Base-by-base conservation (phyloP, 2,113 vertebrate genomes). In the Microcebus tavaratra region DNA sequence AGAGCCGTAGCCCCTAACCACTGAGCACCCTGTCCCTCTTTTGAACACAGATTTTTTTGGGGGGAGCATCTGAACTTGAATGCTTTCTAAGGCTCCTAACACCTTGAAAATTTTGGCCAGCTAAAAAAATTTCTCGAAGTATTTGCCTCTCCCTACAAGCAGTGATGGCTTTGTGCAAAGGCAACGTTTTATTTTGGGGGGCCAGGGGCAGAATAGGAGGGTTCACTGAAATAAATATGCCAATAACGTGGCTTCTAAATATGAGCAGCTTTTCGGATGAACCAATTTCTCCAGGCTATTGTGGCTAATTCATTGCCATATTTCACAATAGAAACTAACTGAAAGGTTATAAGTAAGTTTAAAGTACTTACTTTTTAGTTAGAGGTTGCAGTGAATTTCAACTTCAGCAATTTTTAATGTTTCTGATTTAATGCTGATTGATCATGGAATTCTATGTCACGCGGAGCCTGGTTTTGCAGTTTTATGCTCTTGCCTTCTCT, bases 381-480 rank as follows among this genome's bases (percentile, higher is more conserved):
- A 92, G 76, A 98, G 94, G 98, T 84, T 98, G 96, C 97, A 83
- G 86, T 98, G 98, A 78, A 97, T 98, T 98, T 98, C 97, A 94
- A 57, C 92, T 96, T 97, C 90, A 97, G n/a, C 97, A 96, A 78
- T 97, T 97, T 98, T 72, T 94, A 88, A 96, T 98, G 97, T 84
- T 98, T 98, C 97, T 98, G 97, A 97, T 94, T 98, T 98, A 96
- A 97, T 97, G 91, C 76, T 96, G 98, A 98, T 93, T 95, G 97
- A 98, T 97, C 0, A 0, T 55, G 95, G 83, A 97, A 89, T 88
- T 94, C 85, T 0, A 8, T 97, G 91, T 87, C 92, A 88, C 78
- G 63, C 73, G 93, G 96, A 97, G 95, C 70, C 65, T 17, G 90
- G 83, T 79, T 92, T 92, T 92, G 70, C 39, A 45, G 86, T 93